These are phyloP conservation scores for Rhea americana DNA, from an alignment of 2,113 vertebrate genomes.

Conservation along the genomic window DNA sequence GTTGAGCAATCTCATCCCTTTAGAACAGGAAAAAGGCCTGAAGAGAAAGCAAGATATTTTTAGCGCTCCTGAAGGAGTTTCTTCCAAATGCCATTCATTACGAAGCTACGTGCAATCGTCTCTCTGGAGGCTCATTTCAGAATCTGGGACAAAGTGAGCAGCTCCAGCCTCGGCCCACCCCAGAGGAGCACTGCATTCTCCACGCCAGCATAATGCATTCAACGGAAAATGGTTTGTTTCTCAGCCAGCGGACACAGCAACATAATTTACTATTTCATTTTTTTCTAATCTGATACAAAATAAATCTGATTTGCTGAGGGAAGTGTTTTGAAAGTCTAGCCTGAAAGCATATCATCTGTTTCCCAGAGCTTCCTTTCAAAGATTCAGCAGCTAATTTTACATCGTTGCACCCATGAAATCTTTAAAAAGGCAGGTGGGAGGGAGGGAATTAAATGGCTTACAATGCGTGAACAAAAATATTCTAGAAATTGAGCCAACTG, in stretches of 20 bases:
- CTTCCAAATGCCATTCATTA: conserved; percentile 37
- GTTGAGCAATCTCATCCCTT: not conserved
- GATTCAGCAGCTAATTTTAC: conserved; percentile 43
- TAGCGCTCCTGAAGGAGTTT: conserved; percentile 29
- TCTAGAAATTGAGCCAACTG: not conserved
- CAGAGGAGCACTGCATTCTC: conserved; percentile 21
- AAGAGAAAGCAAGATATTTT: conserved; percentile 11
- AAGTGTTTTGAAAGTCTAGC: conserved; percentile 60
- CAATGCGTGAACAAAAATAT: not conserved
- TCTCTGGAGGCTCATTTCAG: conserved; percentile 4
- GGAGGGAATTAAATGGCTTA: not conserved
- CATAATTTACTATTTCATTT: conserved; percentile 62
- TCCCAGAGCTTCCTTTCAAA: conserved; percentile 57
- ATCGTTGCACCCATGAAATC: not conserved
- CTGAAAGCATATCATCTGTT: conserved; percentile 57
- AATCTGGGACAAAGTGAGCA: conserved; percentile 32
- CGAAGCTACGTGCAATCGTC: not conserved
- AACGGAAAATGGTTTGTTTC: conserved; percentile 43
- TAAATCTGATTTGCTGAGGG: conserved; percentile 50
- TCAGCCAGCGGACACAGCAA: conserved; percentile 53
- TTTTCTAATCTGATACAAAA: conserved; percentile 49
- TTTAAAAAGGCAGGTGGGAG: conserved; percentile 6
- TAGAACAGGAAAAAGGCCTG: not conserved
- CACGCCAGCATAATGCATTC: not conserved
- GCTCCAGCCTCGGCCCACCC: conserved; percentile 28